Conservation (phyloP, 2,113 vertebrate genomes). For the Agapornis roseicollis region DNA sequence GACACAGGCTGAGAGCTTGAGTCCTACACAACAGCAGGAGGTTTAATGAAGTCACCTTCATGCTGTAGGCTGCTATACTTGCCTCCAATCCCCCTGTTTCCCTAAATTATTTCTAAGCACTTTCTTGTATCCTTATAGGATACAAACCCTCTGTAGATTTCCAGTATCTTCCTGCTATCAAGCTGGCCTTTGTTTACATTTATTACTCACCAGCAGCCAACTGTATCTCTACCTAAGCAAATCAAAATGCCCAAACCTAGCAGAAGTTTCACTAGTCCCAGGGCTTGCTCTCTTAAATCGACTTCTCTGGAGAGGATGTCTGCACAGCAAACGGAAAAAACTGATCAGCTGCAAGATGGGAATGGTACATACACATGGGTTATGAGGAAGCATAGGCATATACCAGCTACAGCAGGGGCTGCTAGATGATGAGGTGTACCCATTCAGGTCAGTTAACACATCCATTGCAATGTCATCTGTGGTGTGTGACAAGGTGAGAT, state of each 20-base stretch:
- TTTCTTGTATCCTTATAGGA: not conserved
- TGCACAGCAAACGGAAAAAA: not conserved
- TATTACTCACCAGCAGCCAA: not conserved
- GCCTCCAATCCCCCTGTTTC: not conserved
- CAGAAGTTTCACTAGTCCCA: not conserved
- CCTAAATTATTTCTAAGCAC: not conserved
- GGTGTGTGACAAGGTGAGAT: not conserved
- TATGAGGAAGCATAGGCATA: not conserved
- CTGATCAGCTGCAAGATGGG: not conserved
- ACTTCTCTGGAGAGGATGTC: not conserved
- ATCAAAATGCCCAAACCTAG: not conserved
- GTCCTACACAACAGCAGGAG: not conserved
- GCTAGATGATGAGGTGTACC: not conserved
- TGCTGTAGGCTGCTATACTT: not conserved
- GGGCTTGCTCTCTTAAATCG: not conserved
- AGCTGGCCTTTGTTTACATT: not conserved
- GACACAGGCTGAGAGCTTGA: not conserved
- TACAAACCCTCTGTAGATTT: not conserved
- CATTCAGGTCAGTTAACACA: not conserved
- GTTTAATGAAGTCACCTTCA: not conserved
- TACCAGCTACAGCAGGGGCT: not conserved
- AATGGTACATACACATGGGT: fast-evolving
- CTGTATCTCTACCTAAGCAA: not conserved
- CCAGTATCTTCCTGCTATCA: not conserved
- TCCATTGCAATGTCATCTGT: not conserved